A percentile compares a stretch with the other conserved stretches of the same genome.
These are phyloP conservation scores for Diaphora mendica DNA, from an alignment of 2,888 invertebrate genomes.

Conservation along the genomic window DNA sequence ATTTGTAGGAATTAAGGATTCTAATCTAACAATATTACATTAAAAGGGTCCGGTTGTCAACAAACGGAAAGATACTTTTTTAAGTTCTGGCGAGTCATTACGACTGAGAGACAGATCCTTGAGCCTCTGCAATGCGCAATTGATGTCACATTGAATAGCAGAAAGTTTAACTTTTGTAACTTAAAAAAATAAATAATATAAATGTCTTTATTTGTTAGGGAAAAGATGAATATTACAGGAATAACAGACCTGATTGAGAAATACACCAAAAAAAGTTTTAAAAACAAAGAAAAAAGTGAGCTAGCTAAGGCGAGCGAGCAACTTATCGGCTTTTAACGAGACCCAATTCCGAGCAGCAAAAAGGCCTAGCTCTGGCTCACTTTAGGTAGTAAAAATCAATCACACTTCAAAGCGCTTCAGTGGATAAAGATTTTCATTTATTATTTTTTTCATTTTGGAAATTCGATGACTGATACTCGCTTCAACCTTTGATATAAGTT, in stretches of 20 bases:
- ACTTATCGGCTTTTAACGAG: conserved; percentile 5
- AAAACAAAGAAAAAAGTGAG: background rate
- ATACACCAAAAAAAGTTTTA: background rate
- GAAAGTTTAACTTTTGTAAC: background rate
- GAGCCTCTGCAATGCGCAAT: background rate
- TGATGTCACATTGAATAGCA: background rate
- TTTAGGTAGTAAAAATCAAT: background rate
- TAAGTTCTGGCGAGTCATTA: background rate
- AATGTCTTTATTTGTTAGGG: background rate
- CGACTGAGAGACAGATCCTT: background rate
- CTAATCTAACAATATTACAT: no score
- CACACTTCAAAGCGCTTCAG: background rate
- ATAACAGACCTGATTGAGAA: background rate
- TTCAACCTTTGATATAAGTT: no score
- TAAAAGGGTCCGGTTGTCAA: no score
- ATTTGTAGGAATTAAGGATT: no score
- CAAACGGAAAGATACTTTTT: background rate
- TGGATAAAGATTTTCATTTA: no score
- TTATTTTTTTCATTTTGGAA: no score
- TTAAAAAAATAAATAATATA: no score
- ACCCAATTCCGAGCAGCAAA: conserved; percentile 1
- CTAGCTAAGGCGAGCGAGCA: background rate
- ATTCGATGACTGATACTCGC: no score
- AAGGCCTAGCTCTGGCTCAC: background rate
- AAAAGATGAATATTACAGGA: background rate